Evolutionary conservation across 53 echinoderm and acorn worm species (phyloP), one percentile per base, ranked within the genome.

Genomic region (Apostichopus leukothele): DNA sequence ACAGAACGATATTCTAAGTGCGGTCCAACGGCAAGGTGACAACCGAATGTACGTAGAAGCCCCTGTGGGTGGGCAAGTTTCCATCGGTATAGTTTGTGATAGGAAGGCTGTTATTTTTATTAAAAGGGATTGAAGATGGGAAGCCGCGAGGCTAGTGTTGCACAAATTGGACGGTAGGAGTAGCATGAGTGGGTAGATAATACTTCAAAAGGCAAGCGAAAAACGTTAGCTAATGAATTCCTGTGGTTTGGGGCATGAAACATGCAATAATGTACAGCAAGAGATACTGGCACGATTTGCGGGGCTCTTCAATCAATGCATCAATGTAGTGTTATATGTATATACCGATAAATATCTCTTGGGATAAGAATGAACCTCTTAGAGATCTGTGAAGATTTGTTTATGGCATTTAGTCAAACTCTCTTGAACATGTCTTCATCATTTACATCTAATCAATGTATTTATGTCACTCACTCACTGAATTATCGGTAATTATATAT

Each of bases 41-140:
- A 81, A 19, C 81, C 55, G 19, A 55, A 53, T 55, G 54, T 55
- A 50, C 22, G 55, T 81, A 55, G 60, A 16, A 81, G 25, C 81
- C 81, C 81, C 81, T 81, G 81, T 81, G 81, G 81, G 81, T 54
- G 81, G 81, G 81, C 81, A 81, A 39, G 19, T 60, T 7, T 81
- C 59, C 21, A 20, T 54, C 23, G 5, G 60, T 54, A 3, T 39
- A 55, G 81, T 57, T 81, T 23, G 20, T 19, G 10, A 22, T 22
- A 18, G 55, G 55, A 3, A 59, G 59, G 20, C n/a, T 55, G 81
- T 81, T 81, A 19, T 54, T 81, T 81, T 81, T 81, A 81, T 81
- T 81, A 21, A 81, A 81, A 81, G 81, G 59, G 59, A 81, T 55
- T 54, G 59, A 81, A 81, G 53, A 81, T 53, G 23, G 16, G 12